Evolutionary conservation across 2,797 vertebrate genomes (phyloP), one percentile per base, ranked within the genome.

Genomic region (Spea hammondii): DNA sequence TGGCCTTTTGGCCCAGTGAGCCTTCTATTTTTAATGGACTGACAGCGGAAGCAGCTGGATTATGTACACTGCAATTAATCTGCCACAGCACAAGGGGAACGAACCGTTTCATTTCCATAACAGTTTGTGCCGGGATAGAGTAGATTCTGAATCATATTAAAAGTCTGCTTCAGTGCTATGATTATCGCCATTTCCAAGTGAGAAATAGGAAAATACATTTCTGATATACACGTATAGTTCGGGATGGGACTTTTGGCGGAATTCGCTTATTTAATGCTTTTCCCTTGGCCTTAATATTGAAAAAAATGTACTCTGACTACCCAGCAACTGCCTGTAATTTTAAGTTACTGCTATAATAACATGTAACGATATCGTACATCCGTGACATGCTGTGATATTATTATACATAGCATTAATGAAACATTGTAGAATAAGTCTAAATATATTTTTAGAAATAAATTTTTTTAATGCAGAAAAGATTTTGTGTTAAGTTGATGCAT

Each of bases 51-150:
- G 44, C 64, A 65, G 64, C 64, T 65, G 59, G 59, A 62, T 62
- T 68, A 50, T 49, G 66, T 68, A 68, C 66, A 68, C 46, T 68
- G 46, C 66, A 68, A 68, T 68, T 68, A 68, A 68, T 68, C 66
- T 50, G 66, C 17, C 66, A 49, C 10, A n/a, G 46, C 48, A 46
- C 45, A 32, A 32, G 47, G 66, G 47, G 48, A 68, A 48, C 6
- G 13, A 68, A 68, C 8, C 13, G 47, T n/a, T 68, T 49, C 5
- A 68, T 68, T 68, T 68, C 66, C 66, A 68, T 46, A 68, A 62
- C n/a, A 6, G 46, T 65, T 65, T 47, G 32, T 65, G 12, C 46
- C 11, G 64, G 32, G 46, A 65, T 65, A 65, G 14, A 62, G n/a
- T n/a, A 32, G 32, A 45, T 65, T 12, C 44, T 9, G 45, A 65